Percentiles rank a stretch among this genome's conserved stretches.
Evolutionary conservation across 2,888 invertebrate genomes (phyloP).

Genomic region (Chironomus tentans): DNA sequence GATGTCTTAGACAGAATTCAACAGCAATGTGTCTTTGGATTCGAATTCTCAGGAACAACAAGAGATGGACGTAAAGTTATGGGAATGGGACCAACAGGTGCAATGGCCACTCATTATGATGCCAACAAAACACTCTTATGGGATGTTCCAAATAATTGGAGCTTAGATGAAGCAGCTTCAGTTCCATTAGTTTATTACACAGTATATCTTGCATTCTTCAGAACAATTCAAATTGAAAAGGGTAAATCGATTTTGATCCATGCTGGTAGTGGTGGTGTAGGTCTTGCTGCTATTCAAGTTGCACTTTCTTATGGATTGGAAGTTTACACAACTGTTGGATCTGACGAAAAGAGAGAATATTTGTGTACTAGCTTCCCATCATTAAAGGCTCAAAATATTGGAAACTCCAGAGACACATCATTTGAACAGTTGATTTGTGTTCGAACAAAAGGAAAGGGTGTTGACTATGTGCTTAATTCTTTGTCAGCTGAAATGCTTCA

Average conservation of each 20-base stretch:
- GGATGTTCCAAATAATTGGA: conserved; percentile 57
- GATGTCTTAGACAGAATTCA: conserved; percentile 51
- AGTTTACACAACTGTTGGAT: conserved; percentile 56
- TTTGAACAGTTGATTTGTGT: conserved; percentile 72
- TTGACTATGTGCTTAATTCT: conserved; percentile 76
- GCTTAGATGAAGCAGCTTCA: conserved; percentile 58
- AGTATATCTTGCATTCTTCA: conserved; percentile 42
- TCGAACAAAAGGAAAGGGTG: conserved; percentile 69
- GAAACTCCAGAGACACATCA: conserved; percentile 67
- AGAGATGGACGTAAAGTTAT: conserved; percentile 47
- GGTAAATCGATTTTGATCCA: conserved; percentile 41
- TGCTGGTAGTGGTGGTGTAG: conserved; percentile 53
- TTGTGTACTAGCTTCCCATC: conserved; percentile 42
- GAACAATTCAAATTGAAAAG: conserved; percentile 36
- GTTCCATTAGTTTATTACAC: conserved; percentile 63
- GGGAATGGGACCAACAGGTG: conserved; percentile 38
- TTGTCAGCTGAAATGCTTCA: conserved; percentile 75
- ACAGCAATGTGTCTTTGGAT: conserved; percentile 54
- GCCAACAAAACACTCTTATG: conserved; percentile 51
- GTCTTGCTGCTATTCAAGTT: conserved; percentile 59
- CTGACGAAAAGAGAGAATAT: conserved; percentile 49
- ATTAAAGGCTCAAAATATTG: conserved; percentile 51
- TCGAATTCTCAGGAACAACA: conserved; percentile 51
- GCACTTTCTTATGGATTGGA: conserved; percentile 50
- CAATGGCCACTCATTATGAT: conserved; percentile 34